Base-by-base conservation (phyloP, 2,113 vertebrate species). In the Bathybates hornii region DNA sequence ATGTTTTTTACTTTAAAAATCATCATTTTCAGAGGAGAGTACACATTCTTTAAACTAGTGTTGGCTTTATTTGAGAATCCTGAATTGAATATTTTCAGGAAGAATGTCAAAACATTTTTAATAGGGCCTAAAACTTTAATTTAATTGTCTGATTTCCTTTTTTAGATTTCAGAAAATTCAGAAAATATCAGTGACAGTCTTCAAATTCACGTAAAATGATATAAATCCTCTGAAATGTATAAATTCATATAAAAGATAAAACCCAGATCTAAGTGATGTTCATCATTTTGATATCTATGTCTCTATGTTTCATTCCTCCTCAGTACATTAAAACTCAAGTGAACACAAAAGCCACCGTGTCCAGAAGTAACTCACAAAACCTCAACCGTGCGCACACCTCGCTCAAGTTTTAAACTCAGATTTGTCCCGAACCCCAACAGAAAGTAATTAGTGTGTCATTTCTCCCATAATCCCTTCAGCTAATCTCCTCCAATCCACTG, bases 401-500 rank as follows among this genome's bases (percentile, higher is more conserved):
- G 21, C 16, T 85, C 54, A 80, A 71, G 34, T 61, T 81, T 7
- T 76, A 94, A 91, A 89, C 80, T 86, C 38, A 85, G 56, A 84
- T 81, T 63, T 82, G 45, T 84, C 86, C 89, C 68, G 19, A 71
- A 24, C 87, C 83, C 66, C 90, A 91, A 93, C 87, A 89, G 83
- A 94, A 94, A 96, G 92, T 94, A 94, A 96, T 96, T 95, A 95
- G 93, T 93, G 93, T 95, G 94, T 95, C 89, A 93, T 95, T 96
- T 96, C 91, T 89, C 85, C 86, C 82, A 85, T 91, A 94, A 95
- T 94, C 92, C 93, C 88, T 79, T 94, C 89, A 84, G 52, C 83
- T 96, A 96, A 96, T 96, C 96, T 95, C 90, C 89, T 89, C 91
- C 95, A 96, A 96, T 96, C 95, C 94, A 96, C 88, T 95, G 94